These are phyloP conservation scores for Crocuta crocuta DNA, from an alignment of 2,113 vertebrate genomes.

Conservation along the genomic window DNA sequence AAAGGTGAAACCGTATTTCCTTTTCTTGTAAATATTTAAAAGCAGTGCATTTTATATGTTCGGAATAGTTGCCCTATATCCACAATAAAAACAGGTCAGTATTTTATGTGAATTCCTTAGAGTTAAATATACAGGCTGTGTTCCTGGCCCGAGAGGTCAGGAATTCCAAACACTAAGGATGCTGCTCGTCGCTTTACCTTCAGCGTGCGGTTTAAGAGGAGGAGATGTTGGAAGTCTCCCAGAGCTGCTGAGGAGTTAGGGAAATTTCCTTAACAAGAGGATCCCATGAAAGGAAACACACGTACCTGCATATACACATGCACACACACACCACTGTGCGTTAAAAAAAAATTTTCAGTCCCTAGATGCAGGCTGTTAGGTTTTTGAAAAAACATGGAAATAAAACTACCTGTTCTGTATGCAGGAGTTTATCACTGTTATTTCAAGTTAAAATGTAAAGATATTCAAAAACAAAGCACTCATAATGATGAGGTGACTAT, in stretches of 20 bases:
- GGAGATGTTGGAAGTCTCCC: constrained; percentile 34
- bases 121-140: constrained; percentile 77
- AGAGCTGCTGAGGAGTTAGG: not conserved
- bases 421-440: not conserved
- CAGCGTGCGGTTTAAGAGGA: constrained; percentile 57
- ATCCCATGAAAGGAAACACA: not conserved
- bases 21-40: constrained; percentile 83
- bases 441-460: constrained; percentile 44
- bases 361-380: not conserved
- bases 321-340: fast-evolving
- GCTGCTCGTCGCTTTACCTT: constrained; percentile 46
- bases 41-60: constrained; percentile 86
- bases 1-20: constrained; percentile 82
- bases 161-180: constrained; percentile 72
- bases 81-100: constrained; percentile 82
- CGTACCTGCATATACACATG: fast-evolving
- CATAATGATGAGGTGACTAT: not conserved
- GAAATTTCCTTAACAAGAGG: constrained; percentile 47
- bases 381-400: constrained; percentile 56
- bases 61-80: constrained; percentile 74
- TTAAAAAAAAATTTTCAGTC: constrained; percentile 26
- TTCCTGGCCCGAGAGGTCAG: constrained; percentile 61
- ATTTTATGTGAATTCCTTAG: constrained; percentile 87
- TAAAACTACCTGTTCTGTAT: constrained; percentile 19
- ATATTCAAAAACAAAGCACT: not conserved